These are phyloP conservation scores for Fabriciana adippe DNA, from an alignment of 2,888 invertebrate species.

Conservation along the genomic window DNA sequence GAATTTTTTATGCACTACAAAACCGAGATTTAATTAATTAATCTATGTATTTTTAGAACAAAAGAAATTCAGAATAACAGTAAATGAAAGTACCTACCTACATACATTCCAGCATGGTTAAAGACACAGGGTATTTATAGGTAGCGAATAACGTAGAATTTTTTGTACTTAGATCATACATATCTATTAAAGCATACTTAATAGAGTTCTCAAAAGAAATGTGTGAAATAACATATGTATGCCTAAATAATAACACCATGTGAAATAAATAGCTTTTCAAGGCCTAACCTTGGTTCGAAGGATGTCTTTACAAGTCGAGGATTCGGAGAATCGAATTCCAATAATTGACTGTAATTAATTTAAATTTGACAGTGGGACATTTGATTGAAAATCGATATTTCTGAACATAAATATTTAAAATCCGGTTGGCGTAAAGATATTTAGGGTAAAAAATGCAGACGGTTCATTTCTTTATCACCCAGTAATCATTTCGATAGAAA, in stretches of 20 bases:
- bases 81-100: too few relatives aligned
- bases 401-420: slow-evolving; percentile 2
- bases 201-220: background rate
- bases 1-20: slow-evolving; percentile 4
- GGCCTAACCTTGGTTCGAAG: slow-evolving; percentile 6
- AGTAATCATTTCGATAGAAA: too few relatives aligned
- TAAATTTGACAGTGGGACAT: too few relatives aligned
- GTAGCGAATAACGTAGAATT: too few relatives aligned
- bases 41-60: background rate
- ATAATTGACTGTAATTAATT: slow-evolving; percentile 4
- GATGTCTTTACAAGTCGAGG: background rate
- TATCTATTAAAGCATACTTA: too few relatives aligned
- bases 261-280: too few relatives aligned
- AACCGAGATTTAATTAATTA: slow-evolving; percentile 3
- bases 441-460: background rate
- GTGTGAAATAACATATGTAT: background rate
- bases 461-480: background rate
- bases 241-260: too few relatives aligned
- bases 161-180: too few relatives aligned
- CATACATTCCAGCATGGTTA: too few relatives aligned
- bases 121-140: too few relatives aligned
- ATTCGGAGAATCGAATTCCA: slow-evolving; percentile 4
- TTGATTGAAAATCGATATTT: too few relatives aligned
- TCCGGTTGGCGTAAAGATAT: background rate
- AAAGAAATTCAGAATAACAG: too few relatives aligned